phyloP scores from a whole-genome alignment of 2,888 invertebrate species.

The Zele albiditarsus region DNA sequence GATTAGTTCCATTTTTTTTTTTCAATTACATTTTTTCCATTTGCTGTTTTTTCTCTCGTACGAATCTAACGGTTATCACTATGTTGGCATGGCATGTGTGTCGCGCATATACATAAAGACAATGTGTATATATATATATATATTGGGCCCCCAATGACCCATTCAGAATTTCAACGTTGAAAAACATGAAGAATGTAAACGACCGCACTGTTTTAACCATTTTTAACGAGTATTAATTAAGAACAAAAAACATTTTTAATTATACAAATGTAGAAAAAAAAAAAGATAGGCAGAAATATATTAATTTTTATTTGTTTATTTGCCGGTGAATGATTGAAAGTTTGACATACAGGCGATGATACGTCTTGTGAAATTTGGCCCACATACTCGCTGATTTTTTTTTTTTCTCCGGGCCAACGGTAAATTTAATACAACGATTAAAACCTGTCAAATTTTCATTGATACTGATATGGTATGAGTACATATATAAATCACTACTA shows the following conservation, averaged over 20 bases:
- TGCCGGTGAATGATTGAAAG: background rate
- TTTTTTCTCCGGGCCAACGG: constrained; percentile 9
- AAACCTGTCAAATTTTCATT: constrained; percentile 4
- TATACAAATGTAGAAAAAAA: background rate
- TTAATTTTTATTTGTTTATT: background rate
- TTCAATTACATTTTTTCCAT: background rate
- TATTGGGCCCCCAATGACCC: constrained; percentile 50
- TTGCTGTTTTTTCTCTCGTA: background rate
- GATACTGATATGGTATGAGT: background rate
- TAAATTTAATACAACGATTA: constrained; percentile 16
- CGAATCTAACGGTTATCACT: background rate
- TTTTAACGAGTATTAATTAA: background rate
- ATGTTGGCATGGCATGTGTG: constrained; percentile 10
- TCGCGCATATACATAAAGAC: constrained; percentile 38
- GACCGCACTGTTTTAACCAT: background rate
- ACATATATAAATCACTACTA: background rate
- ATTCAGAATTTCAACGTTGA: constrained; percentile 30
- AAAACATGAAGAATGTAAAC: background rate
- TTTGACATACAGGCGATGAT: constrained; percentile 4
- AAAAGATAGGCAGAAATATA: too few species aligned
- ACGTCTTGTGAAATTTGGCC: constrained; percentile 1
- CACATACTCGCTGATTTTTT: constrained; percentile 12
- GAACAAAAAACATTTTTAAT: background rate
- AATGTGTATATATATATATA: constrained; percentile 3
- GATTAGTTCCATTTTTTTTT: background rate